phyloP scores from a whole-genome alignment of 2,797 vertebrate species.

The Sebastiscus tertius region DNA sequence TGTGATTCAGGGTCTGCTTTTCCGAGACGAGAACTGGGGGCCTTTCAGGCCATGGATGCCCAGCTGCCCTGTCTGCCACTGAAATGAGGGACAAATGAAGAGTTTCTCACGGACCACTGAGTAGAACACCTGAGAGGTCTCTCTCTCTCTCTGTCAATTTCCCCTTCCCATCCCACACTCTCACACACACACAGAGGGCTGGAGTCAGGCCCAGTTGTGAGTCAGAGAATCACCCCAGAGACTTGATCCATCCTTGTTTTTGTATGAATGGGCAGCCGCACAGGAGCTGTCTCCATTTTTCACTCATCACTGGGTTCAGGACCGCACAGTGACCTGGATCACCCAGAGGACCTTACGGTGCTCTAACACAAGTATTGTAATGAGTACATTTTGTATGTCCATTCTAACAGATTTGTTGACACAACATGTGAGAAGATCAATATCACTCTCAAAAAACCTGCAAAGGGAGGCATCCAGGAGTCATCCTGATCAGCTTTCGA shows the following conservation, averaged over 20 bases:
- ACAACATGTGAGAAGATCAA: background rate
- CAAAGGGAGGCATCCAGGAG: too few relatives aligned
- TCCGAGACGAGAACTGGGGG: background rate
- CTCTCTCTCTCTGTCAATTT: background rate
- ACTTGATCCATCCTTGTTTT: conserved; percentile 52
- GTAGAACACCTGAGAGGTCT: conserved; percentile 43
- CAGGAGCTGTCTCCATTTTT: conserved; percentile 44
- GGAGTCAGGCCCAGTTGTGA: conserved; percentile 34
- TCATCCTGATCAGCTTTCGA: too few relatives aligned
- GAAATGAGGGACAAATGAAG: conserved; percentile 62
- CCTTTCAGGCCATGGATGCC: background rate
- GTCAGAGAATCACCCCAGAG: conserved; percentile 48
- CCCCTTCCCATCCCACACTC: background rate
- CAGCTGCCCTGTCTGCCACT: conserved; percentile 2
- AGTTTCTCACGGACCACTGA: conserved; percentile 51
- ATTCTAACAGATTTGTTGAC: background rate
- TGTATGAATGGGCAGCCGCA: conserved; percentile 31
- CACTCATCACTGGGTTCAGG: conserved; percentile 40
- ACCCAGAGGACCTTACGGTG: background rate
- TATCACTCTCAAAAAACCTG: background rate
- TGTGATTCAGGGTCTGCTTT: background rate
- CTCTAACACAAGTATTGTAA: background rate
- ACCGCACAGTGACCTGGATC: background rate
- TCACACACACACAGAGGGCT: conserved; percentile 1
- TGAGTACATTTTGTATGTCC: background rate